These are phyloP conservation scores for Dicyrtoma fusca DNA, from an alignment of 2,888 invertebrate species.

Conservation along the genomic window DNA sequence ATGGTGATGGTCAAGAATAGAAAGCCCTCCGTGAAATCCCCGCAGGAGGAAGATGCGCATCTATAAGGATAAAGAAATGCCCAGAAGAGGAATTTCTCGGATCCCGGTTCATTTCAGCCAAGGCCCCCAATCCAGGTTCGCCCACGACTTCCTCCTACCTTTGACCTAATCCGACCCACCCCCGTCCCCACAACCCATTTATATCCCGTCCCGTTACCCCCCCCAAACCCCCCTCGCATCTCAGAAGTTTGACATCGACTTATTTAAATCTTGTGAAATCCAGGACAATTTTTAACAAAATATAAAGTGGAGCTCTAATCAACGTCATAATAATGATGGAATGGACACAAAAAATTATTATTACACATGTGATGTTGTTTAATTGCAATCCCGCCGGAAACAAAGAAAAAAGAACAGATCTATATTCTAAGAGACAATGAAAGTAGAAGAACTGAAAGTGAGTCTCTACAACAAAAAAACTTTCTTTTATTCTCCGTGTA, in stretches of 20 bases:
- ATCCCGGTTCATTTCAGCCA: neutral
- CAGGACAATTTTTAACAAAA: too few species aligned
- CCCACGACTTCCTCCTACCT: neutral
- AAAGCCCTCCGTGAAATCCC: too few species aligned
- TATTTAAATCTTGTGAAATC: slow-evolving; percentile 2
- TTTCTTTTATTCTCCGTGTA: slow-evolving; percentile 40
- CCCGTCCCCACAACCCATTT: neutral
- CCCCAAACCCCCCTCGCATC: slow-evolving; percentile 11
- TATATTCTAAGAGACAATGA: slow-evolving; percentile 31
- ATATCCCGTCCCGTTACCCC: neutral
- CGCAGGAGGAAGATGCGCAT: too few species aligned
- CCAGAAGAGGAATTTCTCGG: neutral
- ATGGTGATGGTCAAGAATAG: neutral
- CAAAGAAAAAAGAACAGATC: slow-evolving; percentile 13
- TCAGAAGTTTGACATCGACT: slow-evolving; percentile 7
- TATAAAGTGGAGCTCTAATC: slow-evolving; percentile 32
- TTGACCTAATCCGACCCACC: neutral
- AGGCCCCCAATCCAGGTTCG: neutral
- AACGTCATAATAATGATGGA: slow-evolving; percentile 26
- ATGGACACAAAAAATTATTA: slow-evolving; percentile 31
- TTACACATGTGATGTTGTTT: slow-evolving; percentile 32
- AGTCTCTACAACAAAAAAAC: slow-evolving; percentile 35
- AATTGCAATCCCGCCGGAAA: slow-evolving; percentile 36
- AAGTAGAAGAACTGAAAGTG: slow-evolving; percentile 36
- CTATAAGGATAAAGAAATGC: too few species aligned